These are phyloP conservation scores for Sitta europaea DNA, from an alignment of 2,113 vertebrate genomes.

Conservation along the genomic window DNA sequence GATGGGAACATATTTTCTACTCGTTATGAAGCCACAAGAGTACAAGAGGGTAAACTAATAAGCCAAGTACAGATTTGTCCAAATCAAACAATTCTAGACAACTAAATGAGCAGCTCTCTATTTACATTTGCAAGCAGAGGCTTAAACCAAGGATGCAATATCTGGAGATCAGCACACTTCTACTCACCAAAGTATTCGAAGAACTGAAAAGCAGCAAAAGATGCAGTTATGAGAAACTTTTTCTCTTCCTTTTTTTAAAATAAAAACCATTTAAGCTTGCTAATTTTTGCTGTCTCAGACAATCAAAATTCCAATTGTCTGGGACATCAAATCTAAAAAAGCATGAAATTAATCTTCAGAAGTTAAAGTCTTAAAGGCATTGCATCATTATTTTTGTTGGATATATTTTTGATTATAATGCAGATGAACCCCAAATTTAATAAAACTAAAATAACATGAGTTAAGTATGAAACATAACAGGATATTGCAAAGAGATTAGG, in stretches of 20 bases:
- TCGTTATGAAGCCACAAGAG: not conserved
- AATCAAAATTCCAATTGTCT: constrained; percentile 77
- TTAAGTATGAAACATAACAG: constrained; percentile 95
- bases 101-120: not conserved
- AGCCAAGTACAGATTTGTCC: not conserved
- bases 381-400: constrained; percentile 83
- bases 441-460: constrained; percentile 94
- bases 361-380: constrained; percentile 81
- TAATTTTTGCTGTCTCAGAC: constrained; percentile 76
- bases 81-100: constrained; percentile 27
- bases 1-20: constrained; percentile 9
- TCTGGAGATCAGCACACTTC: constrained; percentile 15
- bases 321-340: constrained; percentile 82
- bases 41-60: constrained; percentile 7
- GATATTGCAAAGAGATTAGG: constrained; percentile 98
- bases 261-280: constrained; percentile 50
- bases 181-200: not conserved
- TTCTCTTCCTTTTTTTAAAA: not conserved
- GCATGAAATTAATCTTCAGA: constrained; percentile 80
- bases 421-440: constrained; percentile 87
- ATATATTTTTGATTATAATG: constrained; percentile 91
- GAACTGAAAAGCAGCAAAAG: not conserved
- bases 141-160: constrained; percentile 30
- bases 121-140: constrained; percentile 30
- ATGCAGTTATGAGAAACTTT: constrained; percentile 15